Evolutionary conservation across 1,140 invertebrate genomes (phyloP), one percentile per base, ranked within the genome.

Genomic region (Drosophila nebulosa): DNA sequence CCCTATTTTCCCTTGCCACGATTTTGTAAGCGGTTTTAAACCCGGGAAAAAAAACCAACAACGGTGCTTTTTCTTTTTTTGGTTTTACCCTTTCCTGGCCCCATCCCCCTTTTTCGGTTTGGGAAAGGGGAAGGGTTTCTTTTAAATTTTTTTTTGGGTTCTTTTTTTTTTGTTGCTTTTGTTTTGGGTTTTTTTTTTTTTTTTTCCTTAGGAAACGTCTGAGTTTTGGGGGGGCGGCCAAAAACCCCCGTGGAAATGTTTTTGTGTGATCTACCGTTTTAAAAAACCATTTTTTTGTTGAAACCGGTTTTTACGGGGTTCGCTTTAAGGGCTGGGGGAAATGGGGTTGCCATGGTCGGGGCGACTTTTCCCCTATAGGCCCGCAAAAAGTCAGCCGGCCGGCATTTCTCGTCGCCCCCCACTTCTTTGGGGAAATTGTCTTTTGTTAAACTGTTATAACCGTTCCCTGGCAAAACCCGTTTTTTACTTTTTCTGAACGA

Each of bases 331-430:
- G 56, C 39, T n/a, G n/a, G n/a, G n/a, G n/a, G n/a, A 46, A 46
- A 74, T 76, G 78, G 78, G 63, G 62, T 60, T 69, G 80, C 76
- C 80, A 85, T 78, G 80, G 76, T 84, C 80, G n/a, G 72, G 78
- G 62, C 77, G 74, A 71, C 36, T 86, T 88, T 80, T n/a, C n/a
- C n/a, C 78, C 81, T 80, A 64, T 59, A 55, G 62, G 16, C n/a
- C 7, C 7, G 39, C 16, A 46, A 16, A n/a, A n/a, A n/a, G n/a
- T n/a, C 14, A 46, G 39, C 53, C 36, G 46, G 50, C 65, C 42
- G 42, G 26, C 39, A 46, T 52, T 57, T 59, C 16, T 16, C 16
- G 21, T 16, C 18, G 12, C n/a, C n/a, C n/a, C 60, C 4, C n/a
- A n/a, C n/a, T n/a, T 32, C 7, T 12, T 30, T 67, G 56, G 72